These are phyloP conservation scores for Sebastes matsubarae DNA, from an alignment of 2,797 vertebrate species.

Conservation along the genomic window DNA sequence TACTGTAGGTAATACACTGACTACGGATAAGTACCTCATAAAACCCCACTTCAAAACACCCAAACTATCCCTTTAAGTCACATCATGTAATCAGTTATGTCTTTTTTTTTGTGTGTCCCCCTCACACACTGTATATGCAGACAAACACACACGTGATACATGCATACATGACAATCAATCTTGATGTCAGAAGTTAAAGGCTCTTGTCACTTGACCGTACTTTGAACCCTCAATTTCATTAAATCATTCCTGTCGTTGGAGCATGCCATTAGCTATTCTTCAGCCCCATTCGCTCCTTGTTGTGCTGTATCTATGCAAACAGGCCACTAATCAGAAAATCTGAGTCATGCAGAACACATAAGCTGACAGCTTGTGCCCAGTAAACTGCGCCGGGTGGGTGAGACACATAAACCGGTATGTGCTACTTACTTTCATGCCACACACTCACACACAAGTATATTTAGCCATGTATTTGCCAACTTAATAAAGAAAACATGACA, in stretches of 20 bases:
- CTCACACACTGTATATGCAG: background rate
- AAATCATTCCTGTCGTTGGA: slow-evolving; percentile 36
- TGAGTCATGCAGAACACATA: slow-evolving; percentile 78
- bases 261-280: slow-evolving; percentile 37
- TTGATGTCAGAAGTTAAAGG: slow-evolving; percentile 18
- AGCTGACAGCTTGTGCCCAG: slow-evolving; percentile 60
- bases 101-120: background rate
- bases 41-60: background rate
- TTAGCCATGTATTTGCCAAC: slow-evolving; percentile 35
- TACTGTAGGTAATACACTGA: background rate
- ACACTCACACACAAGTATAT: slow-evolving; percentile 10
- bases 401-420: slow-evolving; percentile 40
- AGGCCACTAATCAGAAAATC: slow-evolving; percentile 74
- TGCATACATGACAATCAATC: background rate
- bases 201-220: slow-evolving; percentile 32
- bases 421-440: slow-evolving; percentile 40
- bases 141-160: slow-evolving; percentile 12
- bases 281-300: slow-evolving; percentile 62
- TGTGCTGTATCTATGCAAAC: slow-evolving; percentile 75
- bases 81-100: background rate
- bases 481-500: slow-evolving; percentile 4
- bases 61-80: background rate
- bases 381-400: slow-evolving; percentile 37
- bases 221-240: slow-evolving; percentile 38
- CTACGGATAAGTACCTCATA: background rate